Conservation (phyloP, 2,888 invertebrate genomes). For the Camponotus fellah region DNA sequence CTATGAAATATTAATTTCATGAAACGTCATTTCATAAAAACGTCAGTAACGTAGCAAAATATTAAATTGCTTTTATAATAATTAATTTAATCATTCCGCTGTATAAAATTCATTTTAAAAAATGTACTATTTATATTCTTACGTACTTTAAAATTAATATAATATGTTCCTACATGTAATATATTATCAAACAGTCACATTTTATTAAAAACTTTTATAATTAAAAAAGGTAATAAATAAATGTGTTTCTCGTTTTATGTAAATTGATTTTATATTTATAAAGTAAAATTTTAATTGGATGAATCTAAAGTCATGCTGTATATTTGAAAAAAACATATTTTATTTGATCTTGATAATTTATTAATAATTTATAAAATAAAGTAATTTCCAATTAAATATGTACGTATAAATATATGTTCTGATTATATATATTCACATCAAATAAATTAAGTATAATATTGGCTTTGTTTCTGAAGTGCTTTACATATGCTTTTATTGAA, state of each 20-base stretch:
- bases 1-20: slow-evolving; percentile 38
- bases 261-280: not conserved
- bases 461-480: slow-evolving; percentile 27
- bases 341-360: not conserved
- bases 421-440: slow-evolving; percentile 46
- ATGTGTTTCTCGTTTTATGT: not conserved
- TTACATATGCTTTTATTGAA: not conserved
- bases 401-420: too few relatives aligned
- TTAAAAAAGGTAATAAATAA: not conserved
- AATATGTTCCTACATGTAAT: not conserved
- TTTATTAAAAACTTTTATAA: not conserved
- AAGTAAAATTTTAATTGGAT: not conserved
- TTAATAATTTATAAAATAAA: not conserved
- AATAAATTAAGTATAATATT: too few relatives aligned
- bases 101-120: not conserved
- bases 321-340: not conserved
- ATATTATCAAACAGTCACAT: not conserved
- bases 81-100: slow-evolving; percentile 26
- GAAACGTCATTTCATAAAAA: not conserved
- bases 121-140: not conserved
- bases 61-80: slow-evolving; percentile 13
- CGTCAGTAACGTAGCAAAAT: not conserved
- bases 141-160: not conserved
- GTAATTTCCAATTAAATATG: not conserved
- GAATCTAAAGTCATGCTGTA: not conserved